A percentile compares a stretch with the other conserved stretches of the same genome.
Evolutionary conservation across 2,888 invertebrate genomes (phyloP).

Genomic region (Harmothoe impar): DNA sequence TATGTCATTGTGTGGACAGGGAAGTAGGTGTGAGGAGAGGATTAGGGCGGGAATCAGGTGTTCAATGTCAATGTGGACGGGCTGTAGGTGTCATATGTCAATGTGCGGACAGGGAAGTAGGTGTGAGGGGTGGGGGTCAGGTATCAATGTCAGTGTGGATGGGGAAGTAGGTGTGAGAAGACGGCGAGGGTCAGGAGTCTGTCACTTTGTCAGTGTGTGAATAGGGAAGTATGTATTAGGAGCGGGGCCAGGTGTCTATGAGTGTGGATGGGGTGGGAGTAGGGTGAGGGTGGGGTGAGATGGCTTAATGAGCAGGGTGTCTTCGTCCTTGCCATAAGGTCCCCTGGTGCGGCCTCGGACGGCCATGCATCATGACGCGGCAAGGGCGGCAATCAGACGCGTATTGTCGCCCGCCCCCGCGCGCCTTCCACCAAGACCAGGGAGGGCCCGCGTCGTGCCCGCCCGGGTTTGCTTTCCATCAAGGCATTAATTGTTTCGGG

Average conservation of each 20-base stretch:
- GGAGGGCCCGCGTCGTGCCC: not conserved
- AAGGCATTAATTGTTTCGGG: slow-evolving; percentile 45
- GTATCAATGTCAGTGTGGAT: not conserved
- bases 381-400: slow-evolving; percentile 27
- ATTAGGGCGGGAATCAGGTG: no score
- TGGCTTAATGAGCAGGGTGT: not conserved
- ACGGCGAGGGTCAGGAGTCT: not conserved
- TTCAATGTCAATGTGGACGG: no score
- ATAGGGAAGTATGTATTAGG: not conserved
- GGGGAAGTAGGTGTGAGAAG: not conserved
- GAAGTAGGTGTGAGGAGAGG: not conserved
- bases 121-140: not conserved
- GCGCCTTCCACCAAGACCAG: not conserved
- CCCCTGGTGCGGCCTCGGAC: not conserved
- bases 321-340: not conserved
- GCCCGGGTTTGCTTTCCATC: slow-evolving; percentile 41
- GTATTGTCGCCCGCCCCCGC: slow-evolving; percentile 39
- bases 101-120: not conserved
- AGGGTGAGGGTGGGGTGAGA: not conserved
- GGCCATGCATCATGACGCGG: slow-evolving; percentile 19
- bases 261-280: no score
- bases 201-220: not conserved
- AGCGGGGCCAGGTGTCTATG: no score
- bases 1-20: not conserved
- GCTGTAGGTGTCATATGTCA: no score